Evolutionary conservation across 2,797 vertebrate genomes (phyloP).

Genomic region (Crossoptilon crossoptilon): DNA sequence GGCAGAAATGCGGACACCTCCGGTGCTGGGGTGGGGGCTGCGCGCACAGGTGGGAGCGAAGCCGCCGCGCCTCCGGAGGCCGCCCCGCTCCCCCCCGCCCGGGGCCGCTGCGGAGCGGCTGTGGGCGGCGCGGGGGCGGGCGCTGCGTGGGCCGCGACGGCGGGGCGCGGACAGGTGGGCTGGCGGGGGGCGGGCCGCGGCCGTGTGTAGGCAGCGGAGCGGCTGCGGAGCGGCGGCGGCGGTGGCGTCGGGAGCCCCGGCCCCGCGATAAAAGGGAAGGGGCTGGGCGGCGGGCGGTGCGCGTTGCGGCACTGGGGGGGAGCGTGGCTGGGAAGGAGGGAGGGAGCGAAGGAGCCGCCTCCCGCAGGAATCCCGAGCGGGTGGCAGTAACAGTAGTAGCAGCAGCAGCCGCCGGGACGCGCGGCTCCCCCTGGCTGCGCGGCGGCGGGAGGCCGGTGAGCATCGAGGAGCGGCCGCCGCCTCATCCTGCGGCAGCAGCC

Average conservation of each 20-base stretch:
- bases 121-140: neutral
- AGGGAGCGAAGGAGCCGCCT: neutral
- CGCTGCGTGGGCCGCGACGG: neutral
- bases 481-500: slow-evolving; percentile 59
- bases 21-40: neutral
- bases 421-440: slow-evolving; percentile 12
- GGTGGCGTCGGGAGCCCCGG: neutral
- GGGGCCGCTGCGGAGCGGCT: neutral
- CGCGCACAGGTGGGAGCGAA: neutral
- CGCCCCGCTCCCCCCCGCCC: neutral
- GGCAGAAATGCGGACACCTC: neutral
- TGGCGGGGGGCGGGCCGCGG: neutral
- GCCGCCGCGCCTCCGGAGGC: neutral
- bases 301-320: neutral
- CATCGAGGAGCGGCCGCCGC: neutral
- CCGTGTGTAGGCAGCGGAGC: slow-evolving; percentile 16
- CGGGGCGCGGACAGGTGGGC: neutral
- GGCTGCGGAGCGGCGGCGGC: neutral
- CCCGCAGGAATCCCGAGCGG: slow-evolving; percentile 52
- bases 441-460: neutral
- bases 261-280: slow-evolving; percentile 45
- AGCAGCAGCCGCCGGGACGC: neutral
- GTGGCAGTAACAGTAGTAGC: neutral
- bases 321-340: neutral
- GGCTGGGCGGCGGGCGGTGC: neutral